Conservation (phyloP, 2,888 invertebrate species). For the Lycaena phlaeas region DNA sequence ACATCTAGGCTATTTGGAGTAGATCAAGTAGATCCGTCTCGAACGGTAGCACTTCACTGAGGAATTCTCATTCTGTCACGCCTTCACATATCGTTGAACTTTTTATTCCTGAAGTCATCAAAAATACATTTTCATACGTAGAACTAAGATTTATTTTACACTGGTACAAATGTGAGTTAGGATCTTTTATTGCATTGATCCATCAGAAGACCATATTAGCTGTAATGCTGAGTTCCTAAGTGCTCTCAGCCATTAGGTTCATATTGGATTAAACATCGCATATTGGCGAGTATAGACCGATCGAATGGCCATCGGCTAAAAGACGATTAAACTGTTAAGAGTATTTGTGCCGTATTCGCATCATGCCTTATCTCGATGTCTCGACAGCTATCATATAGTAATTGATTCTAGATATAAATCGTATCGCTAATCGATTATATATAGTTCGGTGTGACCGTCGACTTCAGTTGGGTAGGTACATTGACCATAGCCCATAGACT, state of each 20-base stretch:
- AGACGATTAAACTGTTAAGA: conserved; percentile 43
- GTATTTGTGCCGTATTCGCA: conserved; percentile 44
- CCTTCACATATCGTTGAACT: conserved; percentile 15
- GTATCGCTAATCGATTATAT: conserved; percentile 29
- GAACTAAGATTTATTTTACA: conserved; percentile 26
- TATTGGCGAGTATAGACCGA: conserved; percentile 19
- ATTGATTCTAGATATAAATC: conserved; percentile 37
- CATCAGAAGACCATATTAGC: conserved; percentile 10
- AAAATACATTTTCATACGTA: conserved; percentile 8
- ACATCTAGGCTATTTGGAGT: conserved; percentile 16
- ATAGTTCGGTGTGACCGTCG: conserved; percentile 13
- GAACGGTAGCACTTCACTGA: conserved; percentile 39
- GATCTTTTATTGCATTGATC: conserved; percentile 11
- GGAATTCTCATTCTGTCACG: conserved; percentile 39
- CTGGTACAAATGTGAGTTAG: conserved; percentile 12
- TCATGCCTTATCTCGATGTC: conserved; percentile 48
- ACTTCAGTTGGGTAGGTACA: neutral
- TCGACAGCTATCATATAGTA: conserved; percentile 38
- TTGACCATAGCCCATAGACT: too few species aligned
- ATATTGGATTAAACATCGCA: conserved; percentile 29
- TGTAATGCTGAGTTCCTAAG: conserved; percentile 22
- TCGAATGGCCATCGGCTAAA: conserved; percentile 28
- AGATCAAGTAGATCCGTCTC: conserved; percentile 31
- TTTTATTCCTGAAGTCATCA: conserved; percentile 2
- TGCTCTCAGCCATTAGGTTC: conserved; percentile 32